Evolutionary conservation across 1,140 invertebrate genomes (phyloP).

Genomic region (Drosophila obscura): DNA sequence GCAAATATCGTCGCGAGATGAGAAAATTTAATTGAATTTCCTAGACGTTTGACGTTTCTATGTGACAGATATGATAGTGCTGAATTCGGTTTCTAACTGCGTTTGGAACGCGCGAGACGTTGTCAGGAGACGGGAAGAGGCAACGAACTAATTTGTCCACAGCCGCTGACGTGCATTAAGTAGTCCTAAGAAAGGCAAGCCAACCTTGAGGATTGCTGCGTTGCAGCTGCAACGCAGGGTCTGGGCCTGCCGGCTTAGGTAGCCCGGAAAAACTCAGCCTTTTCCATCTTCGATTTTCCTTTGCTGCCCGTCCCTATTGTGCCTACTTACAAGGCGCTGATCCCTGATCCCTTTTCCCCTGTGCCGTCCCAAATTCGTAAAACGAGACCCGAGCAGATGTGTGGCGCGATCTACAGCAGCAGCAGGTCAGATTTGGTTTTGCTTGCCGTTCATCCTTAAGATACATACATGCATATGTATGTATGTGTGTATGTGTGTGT

Average conservation of each 20-base stretch:
- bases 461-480: background rate
- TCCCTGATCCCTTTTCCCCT: conserved; percentile 54
- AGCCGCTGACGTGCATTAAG: conserved; percentile 63
- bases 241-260: conserved; percentile 38
- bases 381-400: conserved; percentile 60
- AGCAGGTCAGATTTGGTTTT: conserved; percentile 68
- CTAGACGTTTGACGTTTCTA: background rate
- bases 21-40: background rate
- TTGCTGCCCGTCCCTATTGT: conserved; percentile 32
- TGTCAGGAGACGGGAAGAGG: conserved; percentile 56
- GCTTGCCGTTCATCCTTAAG: conserved; percentile 3
- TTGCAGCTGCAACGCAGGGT: conserved; percentile 52
- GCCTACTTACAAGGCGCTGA: conserved; percentile 5
- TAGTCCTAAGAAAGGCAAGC: conserved; percentile 46
- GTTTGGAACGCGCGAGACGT: conserved; percentile 74
- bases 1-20: conserved; percentile 14
- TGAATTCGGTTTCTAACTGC: conserved; percentile 32
- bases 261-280: conserved; percentile 46
- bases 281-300: too few relatives aligned
- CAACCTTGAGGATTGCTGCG: conserved; percentile 3
- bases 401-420: conserved; percentile 33
- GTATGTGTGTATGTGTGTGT: conserved; percentile 3
- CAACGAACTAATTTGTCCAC: conserved; percentile 61
- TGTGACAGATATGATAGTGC: background rate
- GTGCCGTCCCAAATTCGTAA: conserved; percentile 52